phyloP scores from a whole-genome alignment of 2,797 vertebrate species.

The Takifugu ocellatus region DNA sequence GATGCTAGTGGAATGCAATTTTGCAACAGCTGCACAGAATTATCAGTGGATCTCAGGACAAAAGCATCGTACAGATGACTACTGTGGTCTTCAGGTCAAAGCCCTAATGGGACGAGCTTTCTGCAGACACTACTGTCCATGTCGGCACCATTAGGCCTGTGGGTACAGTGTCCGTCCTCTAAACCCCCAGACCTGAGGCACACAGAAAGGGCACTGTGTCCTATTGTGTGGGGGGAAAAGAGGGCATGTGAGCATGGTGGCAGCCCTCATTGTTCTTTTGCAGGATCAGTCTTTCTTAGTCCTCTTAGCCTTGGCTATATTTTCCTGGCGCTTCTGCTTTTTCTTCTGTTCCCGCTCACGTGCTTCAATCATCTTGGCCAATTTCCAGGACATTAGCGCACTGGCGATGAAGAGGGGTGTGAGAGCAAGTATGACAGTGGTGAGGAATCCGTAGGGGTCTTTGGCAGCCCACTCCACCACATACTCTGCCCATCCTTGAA shows the following conservation, averaged over 20 bases:
- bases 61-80: constrained; percentile 49
- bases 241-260: constrained; percentile 36
- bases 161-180: constrained; percentile 42
- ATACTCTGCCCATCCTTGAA: constrained; percentile 94
- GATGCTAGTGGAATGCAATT: constrained; percentile 74
- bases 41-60: constrained; percentile 43
- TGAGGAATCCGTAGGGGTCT: constrained; percentile 97
- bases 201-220: constrained; percentile 51
- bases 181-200: constrained; percentile 35
- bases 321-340: constrained; percentile 96
- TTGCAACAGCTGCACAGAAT: constrained; percentile 57
- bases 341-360: constrained; percentile 95
- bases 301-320: constrained; percentile 95
- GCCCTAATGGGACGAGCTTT: constrained; percentile 55
- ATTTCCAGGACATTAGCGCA: constrained; percentile 94
- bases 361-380: constrained; percentile 98
- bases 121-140: constrained; percentile 55
- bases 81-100: constrained; percentile 64
- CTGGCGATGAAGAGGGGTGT: constrained; percentile 94
- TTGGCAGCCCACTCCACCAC: constrained; percentile 97
- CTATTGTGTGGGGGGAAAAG: constrained; percentile 46
- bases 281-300: constrained; percentile 87
- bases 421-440: constrained; percentile 91
- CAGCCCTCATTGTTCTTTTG: constrained; percentile 32
- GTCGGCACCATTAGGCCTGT: constrained; percentile 52